A percentile compares a stretch with the other conserved stretches of the same genome.
These are phyloP conservation scores for Catharus ustulatus DNA, from an alignment of 2,797 vertebrate genomes.

Conservation along the genomic window DNA sequence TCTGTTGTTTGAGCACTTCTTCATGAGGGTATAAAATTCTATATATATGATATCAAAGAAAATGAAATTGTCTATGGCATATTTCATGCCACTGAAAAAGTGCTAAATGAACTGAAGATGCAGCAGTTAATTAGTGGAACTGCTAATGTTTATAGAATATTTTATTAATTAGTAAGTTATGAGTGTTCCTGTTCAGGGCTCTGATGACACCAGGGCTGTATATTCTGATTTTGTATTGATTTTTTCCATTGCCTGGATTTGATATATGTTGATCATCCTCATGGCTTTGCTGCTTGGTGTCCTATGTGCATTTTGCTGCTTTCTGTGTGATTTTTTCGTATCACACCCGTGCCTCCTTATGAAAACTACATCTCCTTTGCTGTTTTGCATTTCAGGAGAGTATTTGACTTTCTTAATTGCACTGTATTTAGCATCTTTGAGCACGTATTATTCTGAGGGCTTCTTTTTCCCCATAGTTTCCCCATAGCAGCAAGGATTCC, in stretches of 20 bases:
- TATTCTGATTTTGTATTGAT: background rate
- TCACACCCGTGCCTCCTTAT: background rate
- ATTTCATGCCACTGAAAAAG: background rate
- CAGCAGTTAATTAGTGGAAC: background rate
- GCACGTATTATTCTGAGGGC: background rate
- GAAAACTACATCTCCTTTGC: background rate
- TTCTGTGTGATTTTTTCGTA: background rate
- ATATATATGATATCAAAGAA: background rate
- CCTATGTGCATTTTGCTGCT: background rate
- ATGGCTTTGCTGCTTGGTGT: background rate
- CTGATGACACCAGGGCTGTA: background rate
- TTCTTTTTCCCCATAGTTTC: background rate
- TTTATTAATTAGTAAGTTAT: background rate
- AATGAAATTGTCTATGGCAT: background rate
- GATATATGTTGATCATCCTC: background rate
- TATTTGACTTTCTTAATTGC: background rate
- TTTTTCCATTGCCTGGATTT: background rate
- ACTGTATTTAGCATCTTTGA: background rate
- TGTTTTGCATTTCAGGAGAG: background rate
- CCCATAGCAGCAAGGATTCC: background rate
- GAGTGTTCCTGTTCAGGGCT: background rate
- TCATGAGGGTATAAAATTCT: background rate
- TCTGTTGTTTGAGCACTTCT: background rate
- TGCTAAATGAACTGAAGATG: background rate
- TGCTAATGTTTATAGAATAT: background rate